A percentile compares a stretch with the other conserved stretches of the same genome.
Conservation (phyloP, 2,113 vertebrate species). For the Podilymbus podiceps region DNA sequence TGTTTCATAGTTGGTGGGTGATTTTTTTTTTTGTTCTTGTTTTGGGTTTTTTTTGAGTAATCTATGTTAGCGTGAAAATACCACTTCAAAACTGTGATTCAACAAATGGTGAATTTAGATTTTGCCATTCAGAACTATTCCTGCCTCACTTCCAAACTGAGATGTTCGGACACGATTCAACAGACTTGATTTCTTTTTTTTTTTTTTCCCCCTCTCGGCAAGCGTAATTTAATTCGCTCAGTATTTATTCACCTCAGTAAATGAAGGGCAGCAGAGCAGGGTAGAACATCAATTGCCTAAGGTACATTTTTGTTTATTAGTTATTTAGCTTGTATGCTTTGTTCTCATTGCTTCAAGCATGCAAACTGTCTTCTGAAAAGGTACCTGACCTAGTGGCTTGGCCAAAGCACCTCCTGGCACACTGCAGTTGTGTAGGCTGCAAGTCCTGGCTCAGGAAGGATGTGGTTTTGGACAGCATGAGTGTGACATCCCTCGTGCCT, state of each 20-base stretch:
- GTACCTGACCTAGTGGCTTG: neutral
- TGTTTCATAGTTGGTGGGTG: neutral
- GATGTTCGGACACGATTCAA: neutral
- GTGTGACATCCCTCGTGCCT: neutral
- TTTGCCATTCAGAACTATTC: neutral
- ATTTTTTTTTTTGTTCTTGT: too few species aligned
- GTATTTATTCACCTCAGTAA: conserved; percentile 16
- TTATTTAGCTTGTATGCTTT: conserved; percentile 2
- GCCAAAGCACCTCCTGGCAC: neutral
- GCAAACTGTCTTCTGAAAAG: neutral
- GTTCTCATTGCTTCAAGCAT: conserved; percentile 3
- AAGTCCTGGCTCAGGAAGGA: neutral
- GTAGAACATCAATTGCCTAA: neutral
- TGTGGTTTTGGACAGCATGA: neutral
- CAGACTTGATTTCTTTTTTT: neutral
- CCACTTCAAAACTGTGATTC: neutral
- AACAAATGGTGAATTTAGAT: neutral
- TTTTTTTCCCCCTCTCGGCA: neutral
- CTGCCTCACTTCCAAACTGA: neutral
- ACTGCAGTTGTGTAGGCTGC: neutral
- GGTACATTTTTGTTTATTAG: conserved; percentile 5
- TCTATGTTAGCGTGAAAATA: neutral
- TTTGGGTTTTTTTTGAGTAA: neutral
- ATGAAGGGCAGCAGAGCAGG: conserved; percentile 5
- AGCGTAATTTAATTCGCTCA: neutral